phyloP scores from a whole-genome alignment of 2,797 vertebrate genomes.

The Leptodactylus fallax region DNA sequence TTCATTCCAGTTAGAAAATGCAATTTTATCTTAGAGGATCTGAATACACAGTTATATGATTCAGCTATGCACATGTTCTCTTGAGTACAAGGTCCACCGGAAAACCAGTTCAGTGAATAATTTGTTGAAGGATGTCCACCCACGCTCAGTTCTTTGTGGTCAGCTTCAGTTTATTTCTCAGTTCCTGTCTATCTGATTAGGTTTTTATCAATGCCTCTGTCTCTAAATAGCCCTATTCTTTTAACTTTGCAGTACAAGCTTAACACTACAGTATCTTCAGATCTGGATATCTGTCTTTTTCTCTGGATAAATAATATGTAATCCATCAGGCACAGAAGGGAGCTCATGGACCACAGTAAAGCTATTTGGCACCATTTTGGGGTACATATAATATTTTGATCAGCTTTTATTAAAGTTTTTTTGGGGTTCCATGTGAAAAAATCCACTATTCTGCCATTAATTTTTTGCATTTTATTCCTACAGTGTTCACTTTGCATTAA shows the following conservation, averaged over 20 bases:
- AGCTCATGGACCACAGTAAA: no score
- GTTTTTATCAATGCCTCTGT: slow-evolving; percentile 25
- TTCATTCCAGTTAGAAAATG: neutral
- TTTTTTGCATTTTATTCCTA: no score
- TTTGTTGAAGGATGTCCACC: slow-evolving; percentile 58
- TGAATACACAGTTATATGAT: neutral
- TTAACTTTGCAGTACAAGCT: neutral
- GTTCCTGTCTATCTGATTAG: slow-evolving; percentile 47
- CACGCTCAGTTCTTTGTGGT: slow-evolving; percentile 59
- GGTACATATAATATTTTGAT: no score
- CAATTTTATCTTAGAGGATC: slow-evolving; percentile 8
- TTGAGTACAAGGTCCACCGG: slow-evolving; percentile 52
- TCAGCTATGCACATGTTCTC: slow-evolving; percentile 11
- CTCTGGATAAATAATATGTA: neutral
- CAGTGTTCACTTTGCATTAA: no score
- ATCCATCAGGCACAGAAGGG: no score
- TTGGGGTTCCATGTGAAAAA: no score
- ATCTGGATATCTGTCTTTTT: neutral
- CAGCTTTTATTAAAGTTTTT: no score
- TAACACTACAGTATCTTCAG: neutral
- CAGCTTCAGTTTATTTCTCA: slow-evolving; percentile 42
- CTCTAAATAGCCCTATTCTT: slow-evolving; percentile 10
- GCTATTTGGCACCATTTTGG: no score
- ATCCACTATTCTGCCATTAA: no score
- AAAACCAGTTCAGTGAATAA: slow-evolving; percentile 53